Conservation (phyloP, 2,113 vertebrate species). For the Accipiter virgatus region DNA sequence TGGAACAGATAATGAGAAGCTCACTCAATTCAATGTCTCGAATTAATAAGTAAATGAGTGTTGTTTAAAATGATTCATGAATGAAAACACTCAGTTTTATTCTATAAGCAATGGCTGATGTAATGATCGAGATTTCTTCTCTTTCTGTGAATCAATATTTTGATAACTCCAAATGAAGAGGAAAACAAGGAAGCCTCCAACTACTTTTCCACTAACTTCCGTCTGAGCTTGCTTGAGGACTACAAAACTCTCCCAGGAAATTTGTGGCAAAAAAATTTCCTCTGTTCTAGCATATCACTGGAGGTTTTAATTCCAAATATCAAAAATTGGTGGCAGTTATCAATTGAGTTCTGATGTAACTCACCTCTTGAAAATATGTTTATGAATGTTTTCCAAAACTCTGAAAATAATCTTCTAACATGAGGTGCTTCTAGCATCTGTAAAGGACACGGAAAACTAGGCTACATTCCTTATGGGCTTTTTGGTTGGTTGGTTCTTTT, state of each 20-base stretch:
- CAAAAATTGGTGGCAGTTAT: not conserved
- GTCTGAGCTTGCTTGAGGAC: not conserved
- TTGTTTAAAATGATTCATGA: not conserved
- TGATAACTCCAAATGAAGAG: not conserved
- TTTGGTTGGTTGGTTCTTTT: slow-evolving; percentile 1
- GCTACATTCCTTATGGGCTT: not conserved
- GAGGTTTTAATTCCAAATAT: not conserved
- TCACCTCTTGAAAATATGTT: not conserved
- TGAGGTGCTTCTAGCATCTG: not conserved
- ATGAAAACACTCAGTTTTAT: not conserved
- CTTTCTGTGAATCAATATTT: not conserved
- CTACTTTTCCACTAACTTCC: not conserved
- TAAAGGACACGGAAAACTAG: not conserved
- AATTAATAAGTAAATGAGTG: not conserved
- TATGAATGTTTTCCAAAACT: not conserved
- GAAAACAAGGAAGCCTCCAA: not conserved
- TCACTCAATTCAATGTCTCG: not conserved
- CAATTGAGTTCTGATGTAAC: not conserved
- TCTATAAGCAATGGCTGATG: not conserved
- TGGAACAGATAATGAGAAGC: not conserved
- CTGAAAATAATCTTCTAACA: not conserved
- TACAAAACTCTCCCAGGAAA: not conserved
- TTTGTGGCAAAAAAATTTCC: not conserved
- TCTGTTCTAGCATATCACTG: not conserved
- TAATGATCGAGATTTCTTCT: not conserved